Conservation (phyloP, 2,888 invertebrate species). For the Beris chalybata region DNA sequence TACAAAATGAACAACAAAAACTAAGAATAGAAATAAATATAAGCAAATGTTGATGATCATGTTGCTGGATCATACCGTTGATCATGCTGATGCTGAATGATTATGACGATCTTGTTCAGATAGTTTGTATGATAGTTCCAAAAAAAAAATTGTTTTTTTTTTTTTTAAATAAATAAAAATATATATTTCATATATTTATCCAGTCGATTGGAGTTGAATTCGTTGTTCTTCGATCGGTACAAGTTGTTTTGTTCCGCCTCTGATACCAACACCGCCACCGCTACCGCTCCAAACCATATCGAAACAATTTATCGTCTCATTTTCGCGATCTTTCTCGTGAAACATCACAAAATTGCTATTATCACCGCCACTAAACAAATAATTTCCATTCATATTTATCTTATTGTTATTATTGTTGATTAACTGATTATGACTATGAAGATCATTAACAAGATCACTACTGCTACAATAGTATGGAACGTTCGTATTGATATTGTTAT, state of each 20-base stretch:
- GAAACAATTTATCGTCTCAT: slow-evolving; percentile 57
- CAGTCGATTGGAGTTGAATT: slow-evolving; percentile 33
- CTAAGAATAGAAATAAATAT: slow-evolving; percentile 2
- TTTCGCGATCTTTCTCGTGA: slow-evolving; percentile 45
- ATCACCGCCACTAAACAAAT: slow-evolving; percentile 1
- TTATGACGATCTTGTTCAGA: no score
- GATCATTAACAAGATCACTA: slow-evolving; percentile 22
- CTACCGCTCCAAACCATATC: slow-evolving; percentile 52
- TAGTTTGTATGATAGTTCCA: no score
- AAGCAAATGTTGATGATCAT: slow-evolving; percentile 4
- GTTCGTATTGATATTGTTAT: background rate
- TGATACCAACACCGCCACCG: background rate
- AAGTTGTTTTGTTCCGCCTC: slow-evolving; percentile 11
- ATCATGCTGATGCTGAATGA: slow-evolving; percentile 2
- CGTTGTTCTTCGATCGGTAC: slow-evolving; percentile 31
- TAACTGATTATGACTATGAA: slow-evolving; percentile 14
- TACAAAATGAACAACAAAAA: background rate
- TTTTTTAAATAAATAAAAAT: slow-evolving; percentile 1
- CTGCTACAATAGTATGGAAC: background rate
- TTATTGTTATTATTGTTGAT: slow-evolving; percentile 19
- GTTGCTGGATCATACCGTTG: slow-evolving; percentile 26
- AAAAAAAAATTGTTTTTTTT: no score
- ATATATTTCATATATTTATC: slow-evolving; percentile 16
- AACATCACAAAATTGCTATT: slow-evolving; percentile 46
- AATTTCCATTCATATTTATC: slow-evolving; percentile 16